Percentiles rank a stretch among this genome's conserved stretches.
phyloP scores from a whole-genome alignment of 2,888 invertebrate species.

The Drosophila meridionalis region DNA sequence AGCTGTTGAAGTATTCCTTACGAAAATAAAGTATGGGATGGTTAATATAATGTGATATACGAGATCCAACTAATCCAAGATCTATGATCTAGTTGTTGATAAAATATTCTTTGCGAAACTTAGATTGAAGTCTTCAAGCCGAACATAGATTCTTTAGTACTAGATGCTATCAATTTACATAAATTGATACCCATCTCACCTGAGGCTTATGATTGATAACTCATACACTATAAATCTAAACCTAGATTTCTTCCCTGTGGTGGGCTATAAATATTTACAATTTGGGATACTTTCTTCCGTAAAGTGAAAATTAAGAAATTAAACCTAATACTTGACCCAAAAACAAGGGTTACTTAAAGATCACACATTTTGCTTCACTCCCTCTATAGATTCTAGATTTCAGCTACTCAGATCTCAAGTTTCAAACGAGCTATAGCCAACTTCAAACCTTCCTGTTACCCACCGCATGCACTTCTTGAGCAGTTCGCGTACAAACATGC shows the following conservation, averaged over 20 bases:
- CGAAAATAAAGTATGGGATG: no score
- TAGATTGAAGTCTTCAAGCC: neutral
- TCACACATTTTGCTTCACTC: neutral
- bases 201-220: neutral
- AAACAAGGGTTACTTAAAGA: neutral
- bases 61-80: no score
- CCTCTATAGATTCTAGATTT: no score
- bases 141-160: neutral
- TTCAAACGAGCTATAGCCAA: no score
- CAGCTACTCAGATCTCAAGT: no score
- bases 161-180: no score
- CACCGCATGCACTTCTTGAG: conserved; percentile 95
- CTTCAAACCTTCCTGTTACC: conserved; percentile 7
- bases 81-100: no score
- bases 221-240: neutral
- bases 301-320: neutral
- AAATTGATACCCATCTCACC: neutral
- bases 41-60: no score
- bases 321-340: neutral
- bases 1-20: no score
- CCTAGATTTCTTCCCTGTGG: neutral
- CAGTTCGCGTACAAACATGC: conserved; percentile 96
- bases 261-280: neutral
- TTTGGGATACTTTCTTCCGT: neutral
- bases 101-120: no score